Evolutionary conservation across 2,113 vertebrate species (phyloP).

Genomic region (Planiliza haematocheilus): DNA sequence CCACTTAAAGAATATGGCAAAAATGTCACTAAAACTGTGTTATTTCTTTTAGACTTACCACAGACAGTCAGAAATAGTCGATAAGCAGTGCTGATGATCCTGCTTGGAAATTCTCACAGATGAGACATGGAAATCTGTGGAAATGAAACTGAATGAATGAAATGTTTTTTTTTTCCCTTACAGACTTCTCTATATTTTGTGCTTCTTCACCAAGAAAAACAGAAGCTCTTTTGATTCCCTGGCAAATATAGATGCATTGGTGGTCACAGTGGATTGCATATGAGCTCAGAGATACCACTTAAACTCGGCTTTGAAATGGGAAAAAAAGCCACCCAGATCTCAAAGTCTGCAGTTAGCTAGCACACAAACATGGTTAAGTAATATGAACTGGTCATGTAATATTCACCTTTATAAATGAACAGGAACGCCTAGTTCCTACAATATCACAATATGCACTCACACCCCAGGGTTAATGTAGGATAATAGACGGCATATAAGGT

Average conservation of each 20-base stretch:
- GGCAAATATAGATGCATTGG: constrained; percentile 64
- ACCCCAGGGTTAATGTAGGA: not conserved
- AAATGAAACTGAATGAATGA: constrained; percentile 41
- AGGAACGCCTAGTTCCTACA: not conserved
- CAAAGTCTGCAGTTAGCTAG: not conserved
- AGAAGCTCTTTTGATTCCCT: constrained; percentile 65
- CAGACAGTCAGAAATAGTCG: constrained; percentile 43
- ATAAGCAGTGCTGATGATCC: constrained; percentile 59
- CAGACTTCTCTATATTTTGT: constrained; percentile 15
- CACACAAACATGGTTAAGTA: constrained; percentile 15
- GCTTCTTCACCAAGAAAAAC: constrained; percentile 47
- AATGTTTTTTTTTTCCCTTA: constrained; percentile 21
- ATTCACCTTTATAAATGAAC: constrained; percentile 22
- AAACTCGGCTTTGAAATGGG: constrained; percentile 41
- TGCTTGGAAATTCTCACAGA: constrained; percentile 60
- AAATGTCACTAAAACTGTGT: not conserved
- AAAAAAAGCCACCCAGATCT: constrained; percentile 30
- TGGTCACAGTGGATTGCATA: constrained; percentile 56
- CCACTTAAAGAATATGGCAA: not conserved
- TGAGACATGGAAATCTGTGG: constrained; percentile 80
- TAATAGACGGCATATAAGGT: not conserved
- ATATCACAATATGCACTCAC: not conserved
- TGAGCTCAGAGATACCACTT: constrained; percentile 46
- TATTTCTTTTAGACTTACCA: constrained; percentile 63
- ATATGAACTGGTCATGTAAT: constrained; percentile 5